These are phyloP conservation scores for Discoglossus pictus DNA, from an alignment of 2,797 vertebrate species.

Conservation along the genomic window DNA sequence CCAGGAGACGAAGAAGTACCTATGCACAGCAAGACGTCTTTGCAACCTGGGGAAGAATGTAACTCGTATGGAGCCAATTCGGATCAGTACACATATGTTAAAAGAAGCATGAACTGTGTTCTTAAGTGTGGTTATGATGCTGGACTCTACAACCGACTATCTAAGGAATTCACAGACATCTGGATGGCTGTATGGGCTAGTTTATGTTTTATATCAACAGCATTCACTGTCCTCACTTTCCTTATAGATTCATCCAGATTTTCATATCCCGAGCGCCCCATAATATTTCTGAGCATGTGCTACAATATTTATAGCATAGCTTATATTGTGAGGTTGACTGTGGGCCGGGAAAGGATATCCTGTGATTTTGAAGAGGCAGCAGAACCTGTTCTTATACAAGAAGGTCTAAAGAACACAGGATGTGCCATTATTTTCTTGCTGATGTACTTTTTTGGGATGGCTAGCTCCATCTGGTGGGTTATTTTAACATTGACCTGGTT, in stretches of 20 bases:
- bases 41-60: constrained; percentile 88
- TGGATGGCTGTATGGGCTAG: constrained; percentile 98
- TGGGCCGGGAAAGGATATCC: constrained; percentile 95
- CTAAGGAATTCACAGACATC: constrained; percentile 93
- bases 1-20: constrained; percentile 90
- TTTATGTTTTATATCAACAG: constrained; percentile 94
- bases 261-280: constrained; percentile 95
- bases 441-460: constrained; percentile 99
- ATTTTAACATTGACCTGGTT: constrained; percentile 97
- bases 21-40: constrained; percentile 75
- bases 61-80: constrained; percentile 79
- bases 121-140: constrained; percentile 94
- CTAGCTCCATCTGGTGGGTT: constrained; percentile 97
- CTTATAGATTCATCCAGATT: constrained; percentile 94
- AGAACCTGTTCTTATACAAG: constrained; percentile 93
- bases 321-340: constrained; percentile 92
- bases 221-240: constrained; percentile 95
- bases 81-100: constrained; percentile 94
- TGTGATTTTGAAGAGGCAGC: constrained; percentile 94
- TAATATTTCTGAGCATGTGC: constrained; percentile 98
- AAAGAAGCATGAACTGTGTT: constrained; percentile 85
- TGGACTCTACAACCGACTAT: constrained; percentile 85
- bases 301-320: constrained; percentile 98
- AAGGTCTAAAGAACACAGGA: constrained; percentile 97
- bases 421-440: constrained; percentile 98